A percentile compares a stretch with the other conserved stretches of the same genome.
phyloP scores from a whole-genome alignment of 2,797 vertebrate genomes.

The Mionectes olivaceus region DNA sequence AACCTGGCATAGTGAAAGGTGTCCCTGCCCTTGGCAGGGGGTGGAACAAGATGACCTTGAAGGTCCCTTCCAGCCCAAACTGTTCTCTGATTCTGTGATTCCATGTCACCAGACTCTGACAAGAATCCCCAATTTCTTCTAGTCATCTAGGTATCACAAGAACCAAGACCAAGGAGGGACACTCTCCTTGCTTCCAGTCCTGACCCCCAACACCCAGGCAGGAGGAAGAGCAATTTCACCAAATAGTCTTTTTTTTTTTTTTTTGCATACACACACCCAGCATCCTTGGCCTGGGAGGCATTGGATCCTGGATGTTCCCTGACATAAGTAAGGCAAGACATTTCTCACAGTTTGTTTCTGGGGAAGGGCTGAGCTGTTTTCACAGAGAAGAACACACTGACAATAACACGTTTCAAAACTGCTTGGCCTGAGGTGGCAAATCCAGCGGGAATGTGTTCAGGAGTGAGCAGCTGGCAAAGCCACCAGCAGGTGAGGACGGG shows the following conservation, averaged over 20 bases:
- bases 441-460: background rate
- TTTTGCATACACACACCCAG: background rate
- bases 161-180: background rate
- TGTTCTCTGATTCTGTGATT: background rate
- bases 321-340: background rate
- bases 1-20: fast-evolving
- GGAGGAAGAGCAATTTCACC: background rate
- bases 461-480: background rate
- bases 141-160: background rate
- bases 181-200: background rate
- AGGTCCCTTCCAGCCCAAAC: background rate
- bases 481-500: background rate
- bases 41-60: fast-evolving
- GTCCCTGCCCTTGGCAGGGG: background rate
- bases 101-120: background rate
- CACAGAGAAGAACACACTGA: background rate
- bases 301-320: background rate
- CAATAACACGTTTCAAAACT: background rate
- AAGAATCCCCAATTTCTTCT: background rate
- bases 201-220: background rate
- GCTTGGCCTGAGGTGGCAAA: background rate
- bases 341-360: background rate
- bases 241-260: background rate
- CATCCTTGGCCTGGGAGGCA: background rate
- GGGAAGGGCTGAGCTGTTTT: background rate